A percentile compares a stretch with the other conserved stretches of the same genome.
These are phyloP conservation scores for Nemoura dubitans DNA, from an alignment of 2,888 invertebrate genomes.

Conservation along the genomic window DNA sequence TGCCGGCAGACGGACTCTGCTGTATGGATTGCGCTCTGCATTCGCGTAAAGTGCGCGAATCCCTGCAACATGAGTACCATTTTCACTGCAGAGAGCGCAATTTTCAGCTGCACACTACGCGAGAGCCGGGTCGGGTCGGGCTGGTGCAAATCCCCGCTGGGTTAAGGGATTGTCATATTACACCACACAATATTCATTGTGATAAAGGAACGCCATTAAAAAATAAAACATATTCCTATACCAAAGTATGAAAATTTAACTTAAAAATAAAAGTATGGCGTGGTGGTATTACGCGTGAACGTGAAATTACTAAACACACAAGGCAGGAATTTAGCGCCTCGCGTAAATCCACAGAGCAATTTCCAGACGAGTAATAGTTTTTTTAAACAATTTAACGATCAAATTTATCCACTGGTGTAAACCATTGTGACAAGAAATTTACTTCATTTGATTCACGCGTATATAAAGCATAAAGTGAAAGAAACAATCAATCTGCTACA, in stretches of 20 bases:
- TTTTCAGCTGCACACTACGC: neutral
- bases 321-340: neutral
- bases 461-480: neutral
- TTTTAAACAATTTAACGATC: neutral
- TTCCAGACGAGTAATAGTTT: neutral
- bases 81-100: neutral
- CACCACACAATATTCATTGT: neutral
- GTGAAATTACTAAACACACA: neutral
- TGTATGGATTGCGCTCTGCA: neutral
- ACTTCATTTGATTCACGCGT: neutral
- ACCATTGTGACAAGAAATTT: neutral
- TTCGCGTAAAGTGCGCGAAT: neutral
- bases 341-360: neutral
- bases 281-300: neutral
- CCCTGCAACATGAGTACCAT: neutral
- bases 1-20: no score
- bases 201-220: neutral
- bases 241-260: neutral
- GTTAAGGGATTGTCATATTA: constrained; percentile 7
- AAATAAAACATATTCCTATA: neutral
- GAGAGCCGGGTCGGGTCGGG: no score
- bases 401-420: neutral
- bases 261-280: neutral
- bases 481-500: neutral
- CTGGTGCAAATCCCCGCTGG: neutral